Conservation (phyloP, 1,140 invertebrate genomes). For the Trichogramma pretiosum region DNA sequence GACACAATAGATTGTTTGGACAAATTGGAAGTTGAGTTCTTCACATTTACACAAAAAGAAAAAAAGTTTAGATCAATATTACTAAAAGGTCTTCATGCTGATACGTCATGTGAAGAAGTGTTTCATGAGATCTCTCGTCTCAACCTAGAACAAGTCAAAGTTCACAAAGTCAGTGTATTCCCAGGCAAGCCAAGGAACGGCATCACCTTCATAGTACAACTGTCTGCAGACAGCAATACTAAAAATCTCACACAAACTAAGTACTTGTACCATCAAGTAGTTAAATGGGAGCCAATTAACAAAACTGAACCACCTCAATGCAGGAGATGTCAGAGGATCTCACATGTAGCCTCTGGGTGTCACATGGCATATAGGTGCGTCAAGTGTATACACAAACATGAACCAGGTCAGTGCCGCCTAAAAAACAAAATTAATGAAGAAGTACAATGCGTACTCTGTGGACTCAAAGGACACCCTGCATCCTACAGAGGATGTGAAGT, state of each 20-base stretch:
- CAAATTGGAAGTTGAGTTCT: too few relatives aligned
- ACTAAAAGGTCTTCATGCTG: constrained; percentile 18
- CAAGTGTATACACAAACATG: constrained; percentile 12
- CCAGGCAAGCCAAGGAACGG: constrained; percentile 8
- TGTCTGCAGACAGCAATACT: neutral
- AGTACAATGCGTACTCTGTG: neutral
- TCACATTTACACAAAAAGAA: constrained; percentile 13
- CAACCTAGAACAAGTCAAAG: neutral
- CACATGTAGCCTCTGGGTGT: constrained; percentile 13
- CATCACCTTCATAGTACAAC: neutral
- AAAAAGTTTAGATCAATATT: constrained; percentile 9
- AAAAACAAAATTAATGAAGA: neutral
- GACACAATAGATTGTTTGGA: too few relatives aligned
- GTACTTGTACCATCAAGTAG: neutral
- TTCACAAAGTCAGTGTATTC: constrained; percentile 5
- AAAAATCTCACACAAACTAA: constrained; percentile 1
- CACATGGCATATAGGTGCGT: constrained; percentile 19
- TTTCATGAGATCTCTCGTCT: neutral
- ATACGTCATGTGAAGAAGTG: constrained; percentile 6
- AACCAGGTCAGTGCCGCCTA: constrained; percentile 10
- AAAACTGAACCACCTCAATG: constrained; percentile 10
- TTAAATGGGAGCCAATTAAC: constrained; percentile 11
- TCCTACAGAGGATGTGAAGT: constrained; percentile 3
- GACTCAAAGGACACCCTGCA: neutral
- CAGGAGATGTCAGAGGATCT: constrained; percentile 13